These are phyloP conservation scores for Limnephilus lunatus DNA, from an alignment of 2,888 invertebrate genomes.

Conservation along the genomic window DNA sequence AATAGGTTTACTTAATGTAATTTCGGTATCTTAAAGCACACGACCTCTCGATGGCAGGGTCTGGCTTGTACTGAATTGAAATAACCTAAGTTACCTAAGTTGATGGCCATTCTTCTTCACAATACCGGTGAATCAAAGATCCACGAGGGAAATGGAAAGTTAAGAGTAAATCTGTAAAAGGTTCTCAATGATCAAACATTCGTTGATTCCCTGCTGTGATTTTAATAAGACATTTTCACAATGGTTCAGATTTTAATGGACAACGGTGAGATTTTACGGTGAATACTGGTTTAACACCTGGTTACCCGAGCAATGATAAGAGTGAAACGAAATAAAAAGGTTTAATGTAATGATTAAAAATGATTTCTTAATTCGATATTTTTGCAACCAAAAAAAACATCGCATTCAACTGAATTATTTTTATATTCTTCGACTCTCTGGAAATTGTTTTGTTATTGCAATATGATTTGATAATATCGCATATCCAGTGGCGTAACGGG, in stretches of 20 bases:
- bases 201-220: too few relatives aligned
- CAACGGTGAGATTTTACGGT: not conserved
- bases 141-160: not conserved
- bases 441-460: not conserved
- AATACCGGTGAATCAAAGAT: constrained; percentile 3
- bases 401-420: not conserved
- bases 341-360: not conserved
- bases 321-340: not conserved
- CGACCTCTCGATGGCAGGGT: not conserved
- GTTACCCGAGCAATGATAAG: not conserved
- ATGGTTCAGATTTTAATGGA: not conserved
- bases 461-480: not conserved
- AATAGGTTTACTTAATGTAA: not conserved
- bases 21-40: not conserved
- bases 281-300: not conserved
- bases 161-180: not conserved
- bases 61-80: constrained; percentile 3
- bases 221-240: not conserved
- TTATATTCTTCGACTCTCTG: not conserved
- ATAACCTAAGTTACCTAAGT: not conserved
- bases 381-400: not conserved
- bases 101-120: constrained; percentile 6
- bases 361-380: not conserved
- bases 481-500: not conserved
- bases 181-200: not conserved